Evolutionary conservation across 2,797 vertebrate species (phyloP), one percentile per base, ranked within the genome.

Genomic region (Myotis findleyi): DNA sequence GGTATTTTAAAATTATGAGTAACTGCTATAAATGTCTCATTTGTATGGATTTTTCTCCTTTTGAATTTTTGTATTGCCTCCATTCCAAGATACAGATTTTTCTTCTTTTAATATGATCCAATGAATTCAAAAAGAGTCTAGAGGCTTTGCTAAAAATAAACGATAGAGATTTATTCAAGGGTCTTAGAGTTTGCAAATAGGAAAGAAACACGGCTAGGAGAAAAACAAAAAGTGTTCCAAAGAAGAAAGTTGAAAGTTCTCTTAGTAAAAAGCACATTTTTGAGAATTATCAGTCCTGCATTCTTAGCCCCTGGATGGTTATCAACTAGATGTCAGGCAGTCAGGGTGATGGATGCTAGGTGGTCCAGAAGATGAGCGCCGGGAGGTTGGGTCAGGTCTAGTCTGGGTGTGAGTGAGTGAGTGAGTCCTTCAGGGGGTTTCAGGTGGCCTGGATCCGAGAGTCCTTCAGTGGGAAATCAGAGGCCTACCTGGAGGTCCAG

Each of bases 21-120:
- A 94, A 76, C 33, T 91, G 13, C 21, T 94, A 7, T 94, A 93
- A 87, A 92, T 85, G 11, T 95, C 91, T 93, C 27, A 94, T 85
- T 69, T 33, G 75, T 86, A 73, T 27, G 55, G 55, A 91, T 85
- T 94, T 93, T 89, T 91, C 53, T 85, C 51, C 49, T 90, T 82
- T 87, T 91, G 77, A 88, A 81, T 94, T 93, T 97, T 87, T 55
- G 3, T 72, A 88, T 93, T 91, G 88, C 51, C 23, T 87, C 41
- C 73, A 83, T 82, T 91, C 41, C 0, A 79, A 49, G 57, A 69
- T 62, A 55, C 21, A 83, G 8, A 36, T 41, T 75, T 89, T 95
- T 82, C 44, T 86, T 82, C 27, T 59, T 89, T 83, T 79, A 87
- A n/a, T 41, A 20, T 59, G 38, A 55, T 59, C 36, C 12, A 44